A percentile compares a stretch with the other conserved stretches of the same genome.
Evolutionary conservation across 2,797 vertebrate species (phyloP).

Genomic region (Myiothlypis chrysogaster): DNA sequence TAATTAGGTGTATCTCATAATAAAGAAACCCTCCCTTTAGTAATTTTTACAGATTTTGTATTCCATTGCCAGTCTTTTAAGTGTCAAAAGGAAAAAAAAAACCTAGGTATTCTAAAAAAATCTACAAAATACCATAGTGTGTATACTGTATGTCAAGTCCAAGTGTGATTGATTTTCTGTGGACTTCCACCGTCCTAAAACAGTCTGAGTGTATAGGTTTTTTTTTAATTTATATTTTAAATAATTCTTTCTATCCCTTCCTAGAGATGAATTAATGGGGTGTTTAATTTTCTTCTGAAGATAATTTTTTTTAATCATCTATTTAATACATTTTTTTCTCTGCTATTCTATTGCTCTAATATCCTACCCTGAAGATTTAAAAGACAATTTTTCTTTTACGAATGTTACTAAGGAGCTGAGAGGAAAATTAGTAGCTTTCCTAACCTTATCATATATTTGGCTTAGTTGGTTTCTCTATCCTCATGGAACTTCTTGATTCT

Average conservation of each 20-base stretch:
- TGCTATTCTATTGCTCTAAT: not conserved
- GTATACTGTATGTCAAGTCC: not conserved
- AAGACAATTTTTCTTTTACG: not conserved
- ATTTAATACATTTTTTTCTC: not conserved
- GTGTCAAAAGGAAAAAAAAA: not conserved
- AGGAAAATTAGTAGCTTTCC: not conserved
- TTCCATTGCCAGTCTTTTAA: not conserved
- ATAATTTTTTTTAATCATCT: not conserved
- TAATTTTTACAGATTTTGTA: not conserved
- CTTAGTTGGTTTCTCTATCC: not conserved
- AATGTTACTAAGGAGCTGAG: not conserved
- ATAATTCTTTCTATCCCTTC: not conserved
- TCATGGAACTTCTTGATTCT: not conserved
- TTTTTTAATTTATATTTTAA: not conserved
- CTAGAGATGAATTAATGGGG: not conserved
- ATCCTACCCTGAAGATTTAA: not conserved
- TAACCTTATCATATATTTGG: not conserved
- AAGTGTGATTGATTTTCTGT: not conserved
- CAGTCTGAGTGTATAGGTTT: not conserved
- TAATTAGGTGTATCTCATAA: not conserved
- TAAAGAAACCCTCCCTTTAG: not conserved
- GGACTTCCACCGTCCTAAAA: not conserved
- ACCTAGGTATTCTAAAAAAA: not conserved
- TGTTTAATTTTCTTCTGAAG: not conserved
- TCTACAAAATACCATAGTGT: not conserved